phyloP scores from a whole-genome alignment of 2,113 vertebrate genomes.

The Sterrhoptilus dennistouni region DNA sequence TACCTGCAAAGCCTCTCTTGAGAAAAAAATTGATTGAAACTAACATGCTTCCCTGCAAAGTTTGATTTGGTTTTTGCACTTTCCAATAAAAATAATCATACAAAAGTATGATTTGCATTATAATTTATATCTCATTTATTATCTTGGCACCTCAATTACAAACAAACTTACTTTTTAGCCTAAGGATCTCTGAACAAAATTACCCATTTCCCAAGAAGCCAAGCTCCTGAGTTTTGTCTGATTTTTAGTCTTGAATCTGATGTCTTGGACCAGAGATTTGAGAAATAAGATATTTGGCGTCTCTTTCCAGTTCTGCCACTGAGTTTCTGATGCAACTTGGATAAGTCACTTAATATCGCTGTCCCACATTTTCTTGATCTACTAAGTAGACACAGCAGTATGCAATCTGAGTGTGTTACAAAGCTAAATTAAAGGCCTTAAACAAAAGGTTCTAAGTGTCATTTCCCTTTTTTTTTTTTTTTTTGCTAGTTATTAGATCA shows the following conservation, averaged over 20 bases:
- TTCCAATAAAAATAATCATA: conserved; percentile 41
- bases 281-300: conserved; percentile 9
- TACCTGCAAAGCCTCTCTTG: neutral
- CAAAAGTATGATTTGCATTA: neutral
- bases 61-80: neutral
- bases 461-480: neutral
- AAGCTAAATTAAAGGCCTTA: conserved; percentile 31
- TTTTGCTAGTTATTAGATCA: conserved; percentile 19
- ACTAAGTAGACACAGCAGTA: neutral
- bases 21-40: neutral
- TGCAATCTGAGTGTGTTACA: neutral
- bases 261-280: neutral
- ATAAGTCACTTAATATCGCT: neutral
- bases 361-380: conserved; percentile 15
- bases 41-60: neutral
- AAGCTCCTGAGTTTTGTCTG: neutral
- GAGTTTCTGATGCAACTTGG: neutral
- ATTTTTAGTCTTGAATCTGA: neutral
- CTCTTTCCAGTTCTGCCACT: conserved; percentile 19
- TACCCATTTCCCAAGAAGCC: neutral
- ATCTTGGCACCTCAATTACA: conserved; percentile 21
- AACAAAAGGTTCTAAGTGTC: conserved; percentile 35
- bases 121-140: conserved; percentile 12
- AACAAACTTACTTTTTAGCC: neutral
- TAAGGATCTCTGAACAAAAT: neutral